phyloP scores from a whole-genome alignment of 1,140 invertebrate species.

The Calycopis cecrops region DNA sequence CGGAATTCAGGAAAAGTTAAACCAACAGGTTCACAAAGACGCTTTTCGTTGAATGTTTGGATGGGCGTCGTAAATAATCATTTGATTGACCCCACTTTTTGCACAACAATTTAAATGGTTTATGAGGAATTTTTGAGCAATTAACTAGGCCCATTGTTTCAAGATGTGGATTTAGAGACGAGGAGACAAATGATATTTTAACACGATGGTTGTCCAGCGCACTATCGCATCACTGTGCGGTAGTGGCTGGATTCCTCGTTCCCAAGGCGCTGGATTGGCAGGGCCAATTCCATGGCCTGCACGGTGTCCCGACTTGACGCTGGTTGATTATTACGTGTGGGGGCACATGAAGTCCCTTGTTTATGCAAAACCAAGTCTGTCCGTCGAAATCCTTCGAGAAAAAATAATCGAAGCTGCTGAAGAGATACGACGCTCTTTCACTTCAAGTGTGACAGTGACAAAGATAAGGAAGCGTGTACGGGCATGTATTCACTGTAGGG shows the following conservation, averaged over 20 bases:
- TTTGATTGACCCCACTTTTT: constrained; percentile 51
- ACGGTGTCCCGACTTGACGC: constrained; percentile 11
- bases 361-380: not conserved
- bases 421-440: too few species aligned
- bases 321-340: constrained; percentile 8
- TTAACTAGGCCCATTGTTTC: constrained; percentile 39
- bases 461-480: too few species aligned
- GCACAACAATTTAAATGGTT: constrained; percentile 34
- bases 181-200: too few species aligned
- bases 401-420: not conserved
- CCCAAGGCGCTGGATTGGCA: constrained; percentile 5
- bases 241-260: not conserved
- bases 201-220: too few species aligned
- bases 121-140: too few species aligned
- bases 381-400: not conserved
- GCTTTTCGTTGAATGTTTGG: constrained; percentile 50
- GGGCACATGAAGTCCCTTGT: constrained; percentile 3
- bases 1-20: constrained; percentile 45
- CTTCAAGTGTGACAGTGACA: too few species aligned
- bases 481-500: too few species aligned
- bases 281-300: constrained; percentile 8
- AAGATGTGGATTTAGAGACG: constrained; percentile 25
- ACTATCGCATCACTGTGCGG: constrained; percentile 11
- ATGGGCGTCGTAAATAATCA: constrained; percentile 36
- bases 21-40: constrained; percentile 34